These are phyloP conservation scores for Coptotermes formosanus DNA, from an alignment of 1,140 invertebrate genomes.

Conservation along the genomic window DNA sequence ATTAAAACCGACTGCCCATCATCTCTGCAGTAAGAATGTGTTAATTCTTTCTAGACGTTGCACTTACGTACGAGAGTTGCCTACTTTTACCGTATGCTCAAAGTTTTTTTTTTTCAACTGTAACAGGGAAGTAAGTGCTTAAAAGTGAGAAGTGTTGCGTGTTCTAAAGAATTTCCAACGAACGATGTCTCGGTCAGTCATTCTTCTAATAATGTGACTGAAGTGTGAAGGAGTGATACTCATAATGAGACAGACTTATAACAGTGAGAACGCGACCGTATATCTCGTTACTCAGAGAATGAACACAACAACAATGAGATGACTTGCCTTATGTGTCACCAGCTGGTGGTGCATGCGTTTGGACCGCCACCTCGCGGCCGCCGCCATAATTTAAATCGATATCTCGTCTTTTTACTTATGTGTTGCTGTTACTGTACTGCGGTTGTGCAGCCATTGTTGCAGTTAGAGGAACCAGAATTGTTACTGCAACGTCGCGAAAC, in stretches of 20 bases:
- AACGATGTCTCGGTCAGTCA: not conserved
- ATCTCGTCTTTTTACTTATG: not conserved
- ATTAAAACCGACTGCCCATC: not conserved
- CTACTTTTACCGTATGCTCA: not conserved
- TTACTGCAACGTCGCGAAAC: not conserved
- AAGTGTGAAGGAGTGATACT: not conserved
- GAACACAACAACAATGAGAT: not conserved
- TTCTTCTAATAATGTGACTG: not conserved
- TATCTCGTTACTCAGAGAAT: not conserved
- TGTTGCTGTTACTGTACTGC: conserved; percentile 10
- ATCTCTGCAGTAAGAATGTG: too few species aligned
- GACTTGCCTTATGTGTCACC: conserved; percentile 7
- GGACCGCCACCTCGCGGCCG: conserved; percentile 5
- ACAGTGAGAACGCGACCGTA: not conserved
- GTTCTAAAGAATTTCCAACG: not conserved
- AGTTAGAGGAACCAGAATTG: not conserved
- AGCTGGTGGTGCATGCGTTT: not conserved
- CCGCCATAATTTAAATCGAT: not conserved
- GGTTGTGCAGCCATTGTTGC: conserved; percentile 1
- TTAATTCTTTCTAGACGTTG: too few species aligned
- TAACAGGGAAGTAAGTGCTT: not conserved
- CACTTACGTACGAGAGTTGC: too few species aligned
- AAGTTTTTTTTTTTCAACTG: not conserved
- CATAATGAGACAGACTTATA: not conserved
- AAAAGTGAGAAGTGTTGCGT: not conserved